Conservation (phyloP, 1,140 invertebrate species). For the Mizuhopecten yessoensis region DNA sequence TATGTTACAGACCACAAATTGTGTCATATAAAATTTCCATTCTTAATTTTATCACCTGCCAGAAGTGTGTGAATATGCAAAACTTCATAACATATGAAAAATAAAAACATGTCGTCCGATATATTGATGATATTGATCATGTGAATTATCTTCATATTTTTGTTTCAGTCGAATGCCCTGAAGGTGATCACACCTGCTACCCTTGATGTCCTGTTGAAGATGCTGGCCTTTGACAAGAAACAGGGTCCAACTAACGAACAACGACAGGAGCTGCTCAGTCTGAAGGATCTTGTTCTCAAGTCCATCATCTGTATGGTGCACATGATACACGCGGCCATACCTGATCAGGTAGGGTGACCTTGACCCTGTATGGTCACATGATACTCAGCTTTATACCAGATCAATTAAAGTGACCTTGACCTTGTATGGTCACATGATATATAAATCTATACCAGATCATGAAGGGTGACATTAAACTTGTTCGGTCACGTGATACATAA, state of each 20-base stretch:
- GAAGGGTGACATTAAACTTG: constrained; percentile 75
- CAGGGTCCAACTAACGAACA: constrained; percentile 73
- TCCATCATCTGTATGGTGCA: constrained; percentile 86
- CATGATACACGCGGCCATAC: constrained; percentile 85
- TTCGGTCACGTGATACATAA: constrained; percentile 85
- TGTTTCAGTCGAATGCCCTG: constrained; percentile 86
- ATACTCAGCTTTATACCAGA: constrained; percentile 86
- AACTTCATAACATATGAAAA: too few species aligned
- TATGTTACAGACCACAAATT: too few species aligned
- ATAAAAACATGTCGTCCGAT: too few species aligned
- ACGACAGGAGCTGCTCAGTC: constrained; percentile 82
- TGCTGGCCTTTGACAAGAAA: constrained; percentile 68
- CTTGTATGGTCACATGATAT: constrained; percentile 83
- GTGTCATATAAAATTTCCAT: too few species aligned
- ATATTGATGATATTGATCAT: too few species aligned
- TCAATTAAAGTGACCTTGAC: constrained; percentile 83
- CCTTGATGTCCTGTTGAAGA: constrained; percentile 85
- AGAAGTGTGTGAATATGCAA: too few species aligned
- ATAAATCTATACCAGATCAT: constrained; percentile 86
- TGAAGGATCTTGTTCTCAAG: constrained; percentile 84
- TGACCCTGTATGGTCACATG: constrained; percentile 81
- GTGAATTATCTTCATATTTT: too few species aligned
- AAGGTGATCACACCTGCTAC: constrained; percentile 87
- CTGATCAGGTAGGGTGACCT: constrained; percentile 85
- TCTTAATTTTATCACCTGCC: too few species aligned